Evolutionary conservation across 2,888 invertebrate species (phyloP).

Genomic region (Platynereis dumerilii): DNA sequence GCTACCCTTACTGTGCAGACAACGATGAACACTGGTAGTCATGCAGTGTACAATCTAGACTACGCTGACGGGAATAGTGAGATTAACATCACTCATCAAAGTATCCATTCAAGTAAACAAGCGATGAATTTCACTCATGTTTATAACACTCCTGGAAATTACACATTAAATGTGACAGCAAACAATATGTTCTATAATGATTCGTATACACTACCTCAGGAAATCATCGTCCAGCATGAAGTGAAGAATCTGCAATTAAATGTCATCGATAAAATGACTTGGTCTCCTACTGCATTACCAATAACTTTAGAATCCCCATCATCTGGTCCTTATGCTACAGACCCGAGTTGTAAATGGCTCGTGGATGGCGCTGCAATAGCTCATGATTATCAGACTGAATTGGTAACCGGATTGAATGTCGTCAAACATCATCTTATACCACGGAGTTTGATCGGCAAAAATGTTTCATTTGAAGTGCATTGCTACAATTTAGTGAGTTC

Average conservation of each 20-base stretch:
- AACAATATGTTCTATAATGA: not conserved
- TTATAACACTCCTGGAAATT: constrained; percentile 1
- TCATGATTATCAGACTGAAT: too few species aligned
- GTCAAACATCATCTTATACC: too few species aligned
- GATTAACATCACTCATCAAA: not conserved
- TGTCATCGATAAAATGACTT: not conserved
- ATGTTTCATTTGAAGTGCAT: not conserved
- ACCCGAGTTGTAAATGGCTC: not conserved
- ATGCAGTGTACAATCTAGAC: not conserved
- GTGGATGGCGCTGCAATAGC: too few species aligned
- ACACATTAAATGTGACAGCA: not conserved
- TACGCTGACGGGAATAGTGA: not conserved
- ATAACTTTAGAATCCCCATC: not conserved
- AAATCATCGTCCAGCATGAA: not conserved
- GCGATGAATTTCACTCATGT: not conserved
- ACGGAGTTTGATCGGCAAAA: not conserved
- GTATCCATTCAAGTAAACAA: not conserved
- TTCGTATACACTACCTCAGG: not conserved
- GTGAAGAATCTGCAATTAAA: not conserved
- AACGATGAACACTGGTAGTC: not conserved
- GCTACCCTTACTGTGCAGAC: not conserved
- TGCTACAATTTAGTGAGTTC: constrained; percentile 2
- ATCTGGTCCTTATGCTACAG: not conserved
- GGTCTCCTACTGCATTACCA: not conserved
- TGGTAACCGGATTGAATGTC: too few species aligned